A percentile compares a stretch with the other conserved stretches of the same genome.
Conservation (phyloP, 2,113 vertebrate species). For the Gavia stellata region DNA sequence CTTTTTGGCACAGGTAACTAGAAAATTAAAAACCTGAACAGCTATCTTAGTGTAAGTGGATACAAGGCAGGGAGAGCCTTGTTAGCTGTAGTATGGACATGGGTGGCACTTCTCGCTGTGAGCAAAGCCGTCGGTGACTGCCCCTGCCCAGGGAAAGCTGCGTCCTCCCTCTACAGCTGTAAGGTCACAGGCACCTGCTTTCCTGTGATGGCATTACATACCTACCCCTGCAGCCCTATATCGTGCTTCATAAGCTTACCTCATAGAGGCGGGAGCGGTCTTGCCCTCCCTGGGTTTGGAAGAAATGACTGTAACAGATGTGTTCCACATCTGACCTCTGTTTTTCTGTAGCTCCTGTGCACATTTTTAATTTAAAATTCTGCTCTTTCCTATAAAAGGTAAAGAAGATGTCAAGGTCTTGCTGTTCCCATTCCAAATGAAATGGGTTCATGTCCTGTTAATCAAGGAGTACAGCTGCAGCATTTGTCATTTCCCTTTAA, state of each 20-base stretch:
- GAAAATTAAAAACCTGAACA: not conserved
- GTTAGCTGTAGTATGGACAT: rapidly evolving
- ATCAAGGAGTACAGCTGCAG: conserved; percentile 30
- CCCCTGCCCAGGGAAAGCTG: not conserved
- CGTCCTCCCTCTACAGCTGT: rapidly evolving
- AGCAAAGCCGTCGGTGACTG: not conserved
- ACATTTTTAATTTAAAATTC: conserved; percentile 29
- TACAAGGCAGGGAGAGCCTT: not conserved
- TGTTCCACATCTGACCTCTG: not conserved
- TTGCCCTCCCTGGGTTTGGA: not conserved
- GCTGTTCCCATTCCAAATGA: conserved; percentile 54
- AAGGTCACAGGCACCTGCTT: not conserved
- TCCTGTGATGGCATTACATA: rapidly evolving
- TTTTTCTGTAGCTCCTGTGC: not conserved
- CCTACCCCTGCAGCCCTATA: not conserved
- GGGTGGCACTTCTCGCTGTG: not conserved
- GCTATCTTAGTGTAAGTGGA: too few relatives aligned
- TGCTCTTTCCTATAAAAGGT: conserved; percentile 28
- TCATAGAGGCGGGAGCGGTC: rapidly evolving
- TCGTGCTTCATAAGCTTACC: not conserved
- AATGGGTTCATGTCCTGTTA: conserved; percentile 54
- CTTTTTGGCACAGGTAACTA: not conserved
- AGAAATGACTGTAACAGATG: not conserved
- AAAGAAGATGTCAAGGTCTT: conserved; percentile 63
- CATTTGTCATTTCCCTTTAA: conserved; percentile 59